Conservation (phyloP, 2,888 invertebrate genomes). For the Thyatira batis region DNA sequence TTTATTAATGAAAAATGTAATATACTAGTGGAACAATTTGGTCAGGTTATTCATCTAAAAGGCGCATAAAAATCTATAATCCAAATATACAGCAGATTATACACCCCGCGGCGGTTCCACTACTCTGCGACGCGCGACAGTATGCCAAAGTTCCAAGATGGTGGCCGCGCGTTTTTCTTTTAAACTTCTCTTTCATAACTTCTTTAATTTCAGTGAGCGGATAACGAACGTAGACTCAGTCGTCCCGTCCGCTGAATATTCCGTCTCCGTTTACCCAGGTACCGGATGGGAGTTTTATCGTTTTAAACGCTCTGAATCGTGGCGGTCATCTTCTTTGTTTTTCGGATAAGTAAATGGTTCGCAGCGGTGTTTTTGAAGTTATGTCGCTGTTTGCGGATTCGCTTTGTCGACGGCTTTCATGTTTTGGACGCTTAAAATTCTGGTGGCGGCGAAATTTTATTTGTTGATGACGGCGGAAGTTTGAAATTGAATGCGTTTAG, state of each 20-base stretch:
- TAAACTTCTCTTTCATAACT: constrained; percentile 59
- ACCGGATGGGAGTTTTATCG: constrained; percentile 54
- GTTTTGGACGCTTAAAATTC: background rate
- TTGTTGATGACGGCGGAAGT: background rate
- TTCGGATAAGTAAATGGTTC: background rate
- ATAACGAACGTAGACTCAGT: constrained; percentile 31
- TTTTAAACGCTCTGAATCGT: constrained; percentile 26
- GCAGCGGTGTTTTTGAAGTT: background rate
- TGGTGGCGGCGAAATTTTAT: background rate
- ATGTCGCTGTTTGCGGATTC: background rate
- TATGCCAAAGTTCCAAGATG: constrained; percentile 13
- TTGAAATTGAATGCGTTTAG: background rate
- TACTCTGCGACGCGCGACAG: background rate
- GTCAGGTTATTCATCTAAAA: too few species aligned
- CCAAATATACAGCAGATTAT: too few species aligned
- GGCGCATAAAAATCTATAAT: too few species aligned
- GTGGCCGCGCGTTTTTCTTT: constrained; percentile 31
- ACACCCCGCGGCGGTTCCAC: background rate
- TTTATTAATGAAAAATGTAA: too few species aligned
- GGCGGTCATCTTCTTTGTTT: constrained; percentile 37
- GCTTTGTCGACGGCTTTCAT: background rate
- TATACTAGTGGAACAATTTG: too few species aligned
- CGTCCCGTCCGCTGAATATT: constrained; percentile 47
- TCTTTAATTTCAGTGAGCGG: constrained; percentile 60
- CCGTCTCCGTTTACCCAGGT: constrained; percentile 56